phyloP scores from a whole-genome alignment of 2,113 vertebrate species.

The Hipposideros armiger region DNA sequence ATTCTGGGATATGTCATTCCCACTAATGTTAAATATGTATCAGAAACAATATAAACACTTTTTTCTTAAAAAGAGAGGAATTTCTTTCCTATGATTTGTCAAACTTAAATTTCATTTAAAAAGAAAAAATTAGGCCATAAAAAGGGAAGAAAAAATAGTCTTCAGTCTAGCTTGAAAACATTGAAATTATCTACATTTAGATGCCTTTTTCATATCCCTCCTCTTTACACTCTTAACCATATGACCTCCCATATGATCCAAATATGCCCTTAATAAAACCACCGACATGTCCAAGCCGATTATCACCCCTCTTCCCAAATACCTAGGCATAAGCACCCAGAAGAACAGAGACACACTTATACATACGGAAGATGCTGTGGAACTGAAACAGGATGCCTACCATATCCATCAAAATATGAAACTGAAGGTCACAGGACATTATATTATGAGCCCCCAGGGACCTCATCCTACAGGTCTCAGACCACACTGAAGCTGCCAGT shows the following conservation, averaged over 20 bases:
- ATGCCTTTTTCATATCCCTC: background rate
- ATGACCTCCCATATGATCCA: background rate
- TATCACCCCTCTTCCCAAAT: background rate
- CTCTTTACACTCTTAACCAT: background rate
- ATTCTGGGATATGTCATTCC: background rate
- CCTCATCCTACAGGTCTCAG: background rate
- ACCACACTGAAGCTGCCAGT: background rate
- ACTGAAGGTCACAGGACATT: background rate
- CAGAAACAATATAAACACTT: background rate
- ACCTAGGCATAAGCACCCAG: background rate
- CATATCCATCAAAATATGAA: background rate
- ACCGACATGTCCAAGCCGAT: background rate
- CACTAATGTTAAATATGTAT: slow-evolving; percentile 5
- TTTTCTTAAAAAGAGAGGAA: background rate
- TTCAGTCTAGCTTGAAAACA: background rate
- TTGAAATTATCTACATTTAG: background rate
- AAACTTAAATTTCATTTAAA: slow-evolving; percentile 31
- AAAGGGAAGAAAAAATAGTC: background rate
- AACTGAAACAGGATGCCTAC: background rate
- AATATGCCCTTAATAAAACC: slow-evolving; percentile 19
- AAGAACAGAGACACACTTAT: background rate
- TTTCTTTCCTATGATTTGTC: slow-evolving; percentile 33
- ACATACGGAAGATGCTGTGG: background rate
- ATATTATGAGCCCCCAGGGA: background rate
- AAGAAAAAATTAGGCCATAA: background rate